These are phyloP conservation scores for human (Homo sapiens) DNA, from an alignment of 2,113 vertebrate species.

Conservation along the genomic window DNA sequence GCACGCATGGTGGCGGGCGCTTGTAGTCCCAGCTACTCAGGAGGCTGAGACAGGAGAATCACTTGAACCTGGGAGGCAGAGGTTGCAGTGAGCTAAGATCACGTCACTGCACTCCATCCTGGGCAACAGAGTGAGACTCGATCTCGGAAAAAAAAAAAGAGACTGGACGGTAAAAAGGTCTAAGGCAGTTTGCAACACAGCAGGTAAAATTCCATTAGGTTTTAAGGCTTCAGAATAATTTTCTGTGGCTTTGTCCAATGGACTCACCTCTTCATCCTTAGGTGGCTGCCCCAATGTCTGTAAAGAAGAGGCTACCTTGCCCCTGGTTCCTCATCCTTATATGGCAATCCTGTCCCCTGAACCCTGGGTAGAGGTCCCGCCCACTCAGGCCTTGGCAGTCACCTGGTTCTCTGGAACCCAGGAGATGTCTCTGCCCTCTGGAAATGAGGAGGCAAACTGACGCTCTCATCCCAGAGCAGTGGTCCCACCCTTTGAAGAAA, in stretches of 20 bases:
- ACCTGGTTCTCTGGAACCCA: neutral
- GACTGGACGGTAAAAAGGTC: neutral
- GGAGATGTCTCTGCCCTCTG: neutral
- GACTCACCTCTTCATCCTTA: neutral
- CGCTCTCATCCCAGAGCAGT: neutral
- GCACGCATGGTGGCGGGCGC: too few species aligned
- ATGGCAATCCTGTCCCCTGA: neutral
- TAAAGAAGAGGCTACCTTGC: neutral
- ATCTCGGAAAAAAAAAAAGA: neutral
- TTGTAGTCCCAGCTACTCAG: too few species aligned
- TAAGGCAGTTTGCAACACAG: neutral
- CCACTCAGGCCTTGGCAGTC: neutral
- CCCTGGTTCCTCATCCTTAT: neutral
- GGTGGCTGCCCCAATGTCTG: neutral
- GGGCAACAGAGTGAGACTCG: too few species aligned
- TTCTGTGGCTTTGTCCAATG: neutral
- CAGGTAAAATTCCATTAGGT: neutral
- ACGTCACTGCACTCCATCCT: too few species aligned
- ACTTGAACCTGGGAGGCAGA: too few species aligned
- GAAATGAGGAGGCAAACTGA: neutral
- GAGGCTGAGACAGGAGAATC: too few species aligned
- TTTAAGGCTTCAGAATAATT: neutral
- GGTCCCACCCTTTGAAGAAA: neutral
- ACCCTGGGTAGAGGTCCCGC: neutral
- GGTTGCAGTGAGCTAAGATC: too few species aligned